Conservation (phyloP, 2,797 vertebrate species). For the Pseudomugil gertrudae region DNA sequence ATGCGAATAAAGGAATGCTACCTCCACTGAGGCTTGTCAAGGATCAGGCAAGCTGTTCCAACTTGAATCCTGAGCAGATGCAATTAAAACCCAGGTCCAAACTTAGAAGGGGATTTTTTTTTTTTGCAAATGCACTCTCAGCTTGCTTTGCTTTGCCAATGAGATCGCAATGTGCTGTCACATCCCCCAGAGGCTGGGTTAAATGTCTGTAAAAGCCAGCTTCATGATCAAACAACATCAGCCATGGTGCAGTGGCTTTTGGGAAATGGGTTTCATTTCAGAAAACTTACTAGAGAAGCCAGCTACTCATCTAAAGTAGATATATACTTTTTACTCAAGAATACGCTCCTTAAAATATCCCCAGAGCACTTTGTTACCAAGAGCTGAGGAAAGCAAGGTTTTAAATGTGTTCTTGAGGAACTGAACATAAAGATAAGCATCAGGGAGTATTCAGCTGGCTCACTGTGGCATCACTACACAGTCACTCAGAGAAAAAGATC, state of each 20-base stretch:
- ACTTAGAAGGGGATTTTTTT: slow-evolving; percentile 40
- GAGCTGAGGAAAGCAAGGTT: slow-evolving; percentile 1
- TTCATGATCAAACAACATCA: slow-evolving; percentile 65
- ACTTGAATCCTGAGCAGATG: slow-evolving; percentile 37
- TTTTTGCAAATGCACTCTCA: slow-evolving; percentile 43
- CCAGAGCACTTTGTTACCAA: slow-evolving; percentile 31
- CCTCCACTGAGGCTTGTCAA: slow-evolving; percentile 42
- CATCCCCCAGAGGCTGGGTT: slow-evolving; percentile 35
- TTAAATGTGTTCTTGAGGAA: neutral
- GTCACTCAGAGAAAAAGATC: slow-evolving; percentile 31
- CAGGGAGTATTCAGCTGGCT: slow-evolving; percentile 19
- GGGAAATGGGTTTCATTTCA: slow-evolving; percentile 53
- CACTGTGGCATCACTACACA: slow-evolving; percentile 7
- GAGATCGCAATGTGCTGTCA: slow-evolving; percentile 38
- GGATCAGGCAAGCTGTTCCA: slow-evolving; percentile 20
- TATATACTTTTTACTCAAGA: slow-evolving; percentile 31
- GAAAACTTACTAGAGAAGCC: slow-evolving; percentile 34
- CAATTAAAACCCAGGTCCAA: slow-evolving; percentile 33
- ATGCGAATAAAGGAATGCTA: slow-evolving; percentile 51
- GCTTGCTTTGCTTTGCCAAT: slow-evolving; percentile 35
- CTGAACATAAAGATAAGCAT: slow-evolving; percentile 12
- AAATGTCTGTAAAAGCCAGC: slow-evolving; percentile 61
- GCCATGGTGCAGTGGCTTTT: slow-evolving; percentile 54
- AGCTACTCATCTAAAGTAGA: slow-evolving; percentile 32
- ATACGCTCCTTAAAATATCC: slow-evolving; percentile 41